These are phyloP conservation scores for Alouatta palliata DNA, from an alignment of 2,113 vertebrate genomes.

Conservation along the genomic window DNA sequence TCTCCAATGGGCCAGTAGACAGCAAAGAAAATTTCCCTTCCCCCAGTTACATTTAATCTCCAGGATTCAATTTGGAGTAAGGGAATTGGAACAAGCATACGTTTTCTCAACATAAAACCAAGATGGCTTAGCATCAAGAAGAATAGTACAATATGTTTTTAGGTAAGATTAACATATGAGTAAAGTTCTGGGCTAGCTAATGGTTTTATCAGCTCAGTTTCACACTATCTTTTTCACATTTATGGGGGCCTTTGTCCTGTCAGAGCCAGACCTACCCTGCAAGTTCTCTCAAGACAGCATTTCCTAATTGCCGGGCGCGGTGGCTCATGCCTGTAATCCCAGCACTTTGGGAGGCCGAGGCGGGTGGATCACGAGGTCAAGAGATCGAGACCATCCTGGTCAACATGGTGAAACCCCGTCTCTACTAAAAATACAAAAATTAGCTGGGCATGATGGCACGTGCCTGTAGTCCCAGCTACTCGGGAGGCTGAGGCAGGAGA, in stretches of 20 bases:
- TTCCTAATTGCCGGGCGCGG: too few relatives aligned
- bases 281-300: background rate
- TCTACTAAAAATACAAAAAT: too few relatives aligned
- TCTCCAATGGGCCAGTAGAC: background rate
- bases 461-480: too few relatives aligned
- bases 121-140: background rate
- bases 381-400: too few relatives aligned
- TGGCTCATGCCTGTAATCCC: too few relatives aligned
- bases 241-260: background rate
- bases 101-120: slow-evolving; percentile 48
- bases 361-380: too few relatives aligned
- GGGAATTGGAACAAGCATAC: background rate
- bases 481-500: too few relatives aligned
- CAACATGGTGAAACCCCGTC: too few relatives aligned
- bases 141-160: slow-evolving; percentile 35
- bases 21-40: slow-evolving; percentile 30
- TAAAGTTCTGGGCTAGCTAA: background rate
- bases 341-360: too few relatives aligned
- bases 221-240: background rate
- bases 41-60: slow-evolving; percentile 1
- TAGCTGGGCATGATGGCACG: too few relatives aligned
- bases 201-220: background rate
- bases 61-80: background rate
- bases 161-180: background rate
- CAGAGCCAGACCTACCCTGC: background rate